phyloP scores from a whole-genome alignment of 2,888 invertebrate species.

The Caenorhabditis plicata region DNA sequence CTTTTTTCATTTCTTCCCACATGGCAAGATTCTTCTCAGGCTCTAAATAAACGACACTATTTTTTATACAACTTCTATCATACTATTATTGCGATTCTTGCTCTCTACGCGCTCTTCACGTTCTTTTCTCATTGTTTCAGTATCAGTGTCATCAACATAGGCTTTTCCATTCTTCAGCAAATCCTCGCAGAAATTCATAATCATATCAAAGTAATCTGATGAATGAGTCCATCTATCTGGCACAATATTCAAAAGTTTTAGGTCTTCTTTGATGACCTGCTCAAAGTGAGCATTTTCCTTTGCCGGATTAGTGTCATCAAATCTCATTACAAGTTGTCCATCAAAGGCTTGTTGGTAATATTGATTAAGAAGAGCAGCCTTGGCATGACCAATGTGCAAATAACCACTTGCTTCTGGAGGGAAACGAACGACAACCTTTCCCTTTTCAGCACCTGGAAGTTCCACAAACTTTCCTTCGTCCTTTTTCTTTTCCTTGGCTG shows the following conservation, averaged over 20 bases:
- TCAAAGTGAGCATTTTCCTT: constrained; percentile 97
- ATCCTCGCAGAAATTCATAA: constrained; percentile 84
- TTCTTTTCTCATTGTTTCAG: constrained; percentile 90
- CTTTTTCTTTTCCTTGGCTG: constrained; percentile 68
- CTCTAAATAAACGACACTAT: too few relatives aligned
- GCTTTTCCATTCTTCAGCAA: constrained; percentile 82
- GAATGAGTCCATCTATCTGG: constrained; percentile 91
- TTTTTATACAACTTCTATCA: too few relatives aligned
- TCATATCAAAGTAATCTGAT: constrained; percentile 91
- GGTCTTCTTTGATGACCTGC: constrained; percentile 87
- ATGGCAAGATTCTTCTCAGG: constrained; percentile 81
- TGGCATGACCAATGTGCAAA: constrained; percentile 97
- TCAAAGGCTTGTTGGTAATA: constrained; percentile 90
- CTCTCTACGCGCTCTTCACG: constrained; percentile 86
- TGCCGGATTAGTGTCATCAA: constrained; percentile 99
- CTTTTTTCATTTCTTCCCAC: constrained; percentile 94
- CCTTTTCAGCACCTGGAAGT: constrained; percentile 91
- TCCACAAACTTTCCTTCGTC: constrained; percentile 96
- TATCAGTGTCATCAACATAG: constrained; percentile 92
- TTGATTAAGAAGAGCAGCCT: constrained; percentile 95
- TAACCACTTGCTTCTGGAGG: constrained; percentile 99
- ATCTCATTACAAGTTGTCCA: constrained; percentile 93
- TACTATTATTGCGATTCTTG: constrained; percentile 48
- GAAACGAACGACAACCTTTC: constrained; percentile 94
- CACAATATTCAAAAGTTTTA: constrained; percentile 85